These are phyloP conservation scores for Drosophila suzukii DNA, from an alignment of 1,140 invertebrate species.

Conservation along the genomic window DNA sequence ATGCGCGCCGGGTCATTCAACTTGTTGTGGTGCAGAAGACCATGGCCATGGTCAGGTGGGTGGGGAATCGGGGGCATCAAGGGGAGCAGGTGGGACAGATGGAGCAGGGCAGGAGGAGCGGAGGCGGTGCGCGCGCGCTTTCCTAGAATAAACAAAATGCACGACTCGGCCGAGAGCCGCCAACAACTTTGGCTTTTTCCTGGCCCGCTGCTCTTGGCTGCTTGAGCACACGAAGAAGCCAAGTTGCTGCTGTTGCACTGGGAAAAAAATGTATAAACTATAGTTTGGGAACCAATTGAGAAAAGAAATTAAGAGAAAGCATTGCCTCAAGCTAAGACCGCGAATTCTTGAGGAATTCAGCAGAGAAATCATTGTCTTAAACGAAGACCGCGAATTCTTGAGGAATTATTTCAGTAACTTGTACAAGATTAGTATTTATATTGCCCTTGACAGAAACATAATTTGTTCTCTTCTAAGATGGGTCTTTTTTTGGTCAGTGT, in stretches of 20 bases:
- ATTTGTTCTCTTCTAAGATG: too few species aligned
- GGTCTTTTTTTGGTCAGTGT: not conserved
- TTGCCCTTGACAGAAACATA: too few species aligned
- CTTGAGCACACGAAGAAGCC: constrained; percentile 53
- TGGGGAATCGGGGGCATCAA: constrained; percentile 16
- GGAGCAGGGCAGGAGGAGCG: constrained; percentile 16
- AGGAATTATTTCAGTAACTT: too few species aligned
- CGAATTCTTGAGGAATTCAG: too few species aligned
- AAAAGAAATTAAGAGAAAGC: too few species aligned
- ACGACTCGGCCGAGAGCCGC: constrained; percentile 73
- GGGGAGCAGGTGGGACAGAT: not conserved
- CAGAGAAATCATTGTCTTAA: too few species aligned
- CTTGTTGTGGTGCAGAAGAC: constrained; percentile 57
- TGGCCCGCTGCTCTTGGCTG: constrained; percentile 18
- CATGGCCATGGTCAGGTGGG: constrained; percentile 59
- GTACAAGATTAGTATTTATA: too few species aligned
- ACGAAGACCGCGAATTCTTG: too few species aligned
- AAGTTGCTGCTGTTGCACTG: constrained; percentile 27
- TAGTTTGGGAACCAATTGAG: not conserved
- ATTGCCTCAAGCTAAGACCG: too few species aligned
- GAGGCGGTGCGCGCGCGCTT: constrained; percentile 69
- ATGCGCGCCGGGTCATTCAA: constrained; percentile 81
- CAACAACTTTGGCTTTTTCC: constrained; percentile 63
- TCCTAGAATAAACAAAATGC: constrained; percentile 82
- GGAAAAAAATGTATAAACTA: not conserved